Percentiles rank a stretch among this genome's conserved stretches.
phyloP scores from a whole-genome alignment of 2,888 invertebrate species.

The Bellardia pandia region DNA sequence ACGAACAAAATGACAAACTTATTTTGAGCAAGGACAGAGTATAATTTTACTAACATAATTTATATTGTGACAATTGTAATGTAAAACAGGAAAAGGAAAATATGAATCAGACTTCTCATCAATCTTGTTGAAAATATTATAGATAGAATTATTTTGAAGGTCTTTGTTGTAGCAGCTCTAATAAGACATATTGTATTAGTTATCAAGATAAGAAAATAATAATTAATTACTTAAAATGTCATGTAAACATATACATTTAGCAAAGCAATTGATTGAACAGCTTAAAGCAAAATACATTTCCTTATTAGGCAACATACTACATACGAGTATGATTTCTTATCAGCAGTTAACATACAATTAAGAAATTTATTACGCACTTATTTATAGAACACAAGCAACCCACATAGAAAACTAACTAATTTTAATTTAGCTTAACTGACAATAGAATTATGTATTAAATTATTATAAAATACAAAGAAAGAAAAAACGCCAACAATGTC shows the following conservation, averaged over 20 bases:
- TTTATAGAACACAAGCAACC: not conserved
- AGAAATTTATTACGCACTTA: slow-evolving; percentile 5
- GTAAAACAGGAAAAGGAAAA: too few relatives aligned
- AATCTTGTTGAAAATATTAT: too few relatives aligned
- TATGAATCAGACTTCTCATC: too few relatives aligned
- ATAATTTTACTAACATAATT: too few relatives aligned
- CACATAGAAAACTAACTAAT: not conserved
- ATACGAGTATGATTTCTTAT: not conserved
- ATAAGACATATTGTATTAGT: not conserved
- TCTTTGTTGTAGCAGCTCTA: not conserved
- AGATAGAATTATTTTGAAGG: not conserved
- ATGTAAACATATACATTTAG: not conserved
- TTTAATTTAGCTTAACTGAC: not conserved
- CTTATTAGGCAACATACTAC: not conserved
- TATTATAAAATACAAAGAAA: not conserved
- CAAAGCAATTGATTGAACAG: not conserved
- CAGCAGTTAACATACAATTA: slow-evolving; percentile 8
- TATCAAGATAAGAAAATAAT: not conserved
- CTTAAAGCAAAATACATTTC: not conserved
- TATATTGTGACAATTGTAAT: too few relatives aligned
- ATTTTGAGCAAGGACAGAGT: too few relatives aligned
- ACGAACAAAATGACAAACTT: too few relatives aligned
- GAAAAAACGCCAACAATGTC: not conserved
- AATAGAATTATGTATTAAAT: slow-evolving; percentile 7
- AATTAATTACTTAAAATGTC: slow-evolving; percentile 20